Evolutionary conservation across 2,888 invertebrate species (phyloP), one percentile per base, ranked within the genome.

Genomic region (Philhelius pedissequus): DNA sequence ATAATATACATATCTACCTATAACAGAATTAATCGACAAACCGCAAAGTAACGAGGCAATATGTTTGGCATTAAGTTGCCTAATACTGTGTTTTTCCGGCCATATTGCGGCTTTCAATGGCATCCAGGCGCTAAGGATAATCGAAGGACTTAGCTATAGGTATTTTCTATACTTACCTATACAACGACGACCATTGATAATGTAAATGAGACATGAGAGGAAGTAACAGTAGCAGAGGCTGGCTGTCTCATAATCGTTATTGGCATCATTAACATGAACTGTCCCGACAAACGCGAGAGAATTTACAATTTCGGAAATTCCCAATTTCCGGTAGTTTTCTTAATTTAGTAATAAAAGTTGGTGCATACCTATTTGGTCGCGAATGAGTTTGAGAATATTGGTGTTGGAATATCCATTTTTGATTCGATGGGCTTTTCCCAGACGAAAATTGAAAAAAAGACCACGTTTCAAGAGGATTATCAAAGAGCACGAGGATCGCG

Each of bases 51-150:
- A 43, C 64, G 64, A 52, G 38, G 79, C 69, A 78, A 74, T 79
- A 70, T 78, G 78, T 74, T 83, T 66, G 45, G 83, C 83, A 83
- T 83, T 83, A 79, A 50, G 50, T 79, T 60, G 78, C 68, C 62
- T 83, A 77, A 69, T 69, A 56, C 82, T 56, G 82, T 78, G 73
- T 73, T 78, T 83, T 78, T 32, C 73, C 78, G 64, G 66, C 18
- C 56, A 75, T 82, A n/a, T 35, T 43, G 35, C 43, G 43, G 32
- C 8, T 32, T 50, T n/a, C 58, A 38, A 22, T 52, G 15, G 6
- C 40, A 62, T 25, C 45, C 20, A 73, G 83, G 83, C 83, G 83
- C 83, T 83, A 75, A 66, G 70, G 66, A 48, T 43, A 56, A 45
- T 52, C 54, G 40, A 60, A 18, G 56, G 13, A 22, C 32, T 25